Base-by-base conservation (phyloP, 2,797 vertebrate species). In the Coendou prehensilis region DNA sequence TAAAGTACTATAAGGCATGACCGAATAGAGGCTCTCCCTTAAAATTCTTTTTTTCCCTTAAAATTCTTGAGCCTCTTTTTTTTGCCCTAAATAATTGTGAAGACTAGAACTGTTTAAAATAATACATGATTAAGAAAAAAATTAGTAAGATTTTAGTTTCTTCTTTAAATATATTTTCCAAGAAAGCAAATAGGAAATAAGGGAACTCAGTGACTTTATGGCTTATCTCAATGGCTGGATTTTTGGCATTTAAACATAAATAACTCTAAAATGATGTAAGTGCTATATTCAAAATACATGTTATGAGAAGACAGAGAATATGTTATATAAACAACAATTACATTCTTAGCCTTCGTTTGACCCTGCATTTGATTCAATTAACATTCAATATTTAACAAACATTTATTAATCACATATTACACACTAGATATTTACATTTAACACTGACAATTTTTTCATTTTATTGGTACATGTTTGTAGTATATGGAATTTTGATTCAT, bases 201-300 rank as follows among this genome's bases (percentile, higher is more conserved):
- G 56, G 56, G 59, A 87, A 75, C 37, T 79, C 6, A 9, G 23
- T 30, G 26, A 64, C 23, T 90, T 71, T 41, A 13, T 22, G 89
- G 26, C n/a, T 95, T 83, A 56, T 80, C 63, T 87, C 18, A 26
- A 8, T 26, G 50, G 10, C 37, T 95, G 61, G 26, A 47, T 63
- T 85, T 82, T 90, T 87, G 73, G n/a, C 76, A 50, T 87, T 92
- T 57, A 37, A 90, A 90, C 80, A 89, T 82, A 93, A 84, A 93
- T 75, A 86, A 71, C 81, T 93, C 52, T 50, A 78, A 73, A 41
- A 45, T 45, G 61, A 92, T 33, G 3, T 89, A 71, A 89, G 73
- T 54, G 17, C 37, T 91, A 14, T 47, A 88, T 71, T 85, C 78
- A 94, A 89, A 95, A 85, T 78, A 41, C 2, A 18, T 59, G 33